These are phyloP conservation scores for Aphrophora alni DNA, from an alignment of 2,888 invertebrate species.

Conservation along the genomic window DNA sequence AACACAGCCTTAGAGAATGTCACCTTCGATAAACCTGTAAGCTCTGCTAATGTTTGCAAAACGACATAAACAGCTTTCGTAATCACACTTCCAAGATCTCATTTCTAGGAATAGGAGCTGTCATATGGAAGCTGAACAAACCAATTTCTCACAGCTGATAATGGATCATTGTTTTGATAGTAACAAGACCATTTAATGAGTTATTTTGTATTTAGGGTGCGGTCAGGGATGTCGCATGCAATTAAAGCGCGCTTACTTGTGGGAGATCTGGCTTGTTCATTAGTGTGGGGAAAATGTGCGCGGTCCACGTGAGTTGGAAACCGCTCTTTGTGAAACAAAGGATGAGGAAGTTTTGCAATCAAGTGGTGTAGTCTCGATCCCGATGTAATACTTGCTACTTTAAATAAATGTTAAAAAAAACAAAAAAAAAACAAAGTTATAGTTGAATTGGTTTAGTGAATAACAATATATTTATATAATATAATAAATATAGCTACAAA, in stretches of 20 bases:
- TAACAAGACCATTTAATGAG: neutral
- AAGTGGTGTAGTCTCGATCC: too few species aligned
- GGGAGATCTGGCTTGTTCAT: slow-evolving; percentile 2
- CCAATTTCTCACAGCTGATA: neutral
- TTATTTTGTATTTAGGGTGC: neutral
- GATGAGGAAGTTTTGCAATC: too few species aligned
- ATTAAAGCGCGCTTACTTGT: neutral
- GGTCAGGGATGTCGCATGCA: neutral
- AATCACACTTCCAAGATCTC: neutral
- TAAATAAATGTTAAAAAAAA: too few species aligned
- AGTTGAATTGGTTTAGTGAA: too few species aligned
- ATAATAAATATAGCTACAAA: too few species aligned
- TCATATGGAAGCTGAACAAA: neutral
- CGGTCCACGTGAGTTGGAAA: neutral
- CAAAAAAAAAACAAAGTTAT: too few species aligned
- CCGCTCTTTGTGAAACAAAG: too few species aligned
- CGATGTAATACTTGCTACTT: too few species aligned
- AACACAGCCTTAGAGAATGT: neutral
- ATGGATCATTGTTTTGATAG: neutral
- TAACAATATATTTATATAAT: too few species aligned
- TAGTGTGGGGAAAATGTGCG: neutral
- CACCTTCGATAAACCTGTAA: too few species aligned
- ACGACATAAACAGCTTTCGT: neutral
- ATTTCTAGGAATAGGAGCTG: neutral
- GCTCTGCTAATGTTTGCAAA: too few species aligned